Percentiles rank a stretch among this genome's conserved stretches.
These are phyloP conservation scores for Himalopsyche kuldschensis DNA, from an alignment of 2,888 invertebrate species.

Conservation along the genomic window DNA sequence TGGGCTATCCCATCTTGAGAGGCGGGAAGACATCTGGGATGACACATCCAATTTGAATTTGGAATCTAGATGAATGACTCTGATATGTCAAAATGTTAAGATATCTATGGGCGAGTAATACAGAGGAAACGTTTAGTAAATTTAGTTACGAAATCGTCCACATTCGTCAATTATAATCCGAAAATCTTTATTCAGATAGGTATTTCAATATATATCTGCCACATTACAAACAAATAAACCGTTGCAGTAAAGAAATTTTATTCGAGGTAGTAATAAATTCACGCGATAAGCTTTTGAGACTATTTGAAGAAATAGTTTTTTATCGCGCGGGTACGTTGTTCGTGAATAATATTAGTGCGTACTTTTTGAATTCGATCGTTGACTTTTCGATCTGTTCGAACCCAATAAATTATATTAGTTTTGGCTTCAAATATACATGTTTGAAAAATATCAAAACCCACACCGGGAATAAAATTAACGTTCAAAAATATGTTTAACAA, in stretches of 20 bases:
- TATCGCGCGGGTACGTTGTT: not conserved
- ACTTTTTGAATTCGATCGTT: not conserved
- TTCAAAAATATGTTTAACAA: too few species aligned
- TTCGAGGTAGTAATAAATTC: not conserved
- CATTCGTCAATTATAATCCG: too few species aligned
- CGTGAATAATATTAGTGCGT: not conserved
- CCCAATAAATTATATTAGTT: not conserved
- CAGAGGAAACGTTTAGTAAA: not conserved
- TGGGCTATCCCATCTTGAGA: conserved; percentile 31
- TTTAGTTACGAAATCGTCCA: not conserved
- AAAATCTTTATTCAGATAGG: too few species aligned
- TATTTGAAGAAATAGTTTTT: not conserved
- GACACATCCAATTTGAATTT: conserved; percentile 27
- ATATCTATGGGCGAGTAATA: not conserved
- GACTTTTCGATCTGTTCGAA: not conserved
- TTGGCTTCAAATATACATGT: too few species aligned
- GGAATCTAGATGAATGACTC: conserved; percentile 14
- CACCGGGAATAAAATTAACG: too few species aligned
- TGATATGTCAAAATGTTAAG: not conserved
- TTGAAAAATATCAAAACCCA: too few species aligned
- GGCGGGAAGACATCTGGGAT: conserved; percentile 14
- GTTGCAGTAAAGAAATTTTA: not conserved
- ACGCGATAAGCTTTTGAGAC: not conserved
- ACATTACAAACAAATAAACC: too few species aligned
- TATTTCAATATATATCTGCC: too few species aligned